A percentile compares a stretch with the other conserved stretches of the same genome.
These are phyloP conservation scores for Notolepis coatsorum DNA, from an alignment of 2,797 vertebrate genomes.

Conservation along the genomic window DNA sequence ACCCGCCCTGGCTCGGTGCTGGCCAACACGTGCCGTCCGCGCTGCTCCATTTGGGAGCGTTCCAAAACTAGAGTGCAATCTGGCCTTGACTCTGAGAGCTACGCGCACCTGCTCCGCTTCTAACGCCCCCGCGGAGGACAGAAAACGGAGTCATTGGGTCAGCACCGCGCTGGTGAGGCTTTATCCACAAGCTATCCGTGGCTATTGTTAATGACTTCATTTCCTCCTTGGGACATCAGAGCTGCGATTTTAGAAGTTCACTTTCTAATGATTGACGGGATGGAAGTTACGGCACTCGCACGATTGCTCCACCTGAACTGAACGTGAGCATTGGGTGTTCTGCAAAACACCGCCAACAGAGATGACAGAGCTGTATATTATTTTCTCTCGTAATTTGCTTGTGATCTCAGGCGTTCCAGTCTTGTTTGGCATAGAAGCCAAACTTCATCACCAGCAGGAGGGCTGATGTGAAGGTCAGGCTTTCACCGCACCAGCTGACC, in stretches of 20 bases:
- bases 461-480: conserved; percentile 61
- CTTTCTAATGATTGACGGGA: conserved; percentile 8
- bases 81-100: conserved; percentile 38
- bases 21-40: conserved; percentile 38
- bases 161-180: conserved; percentile 1
- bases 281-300: too few relatives aligned
- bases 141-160: conserved; percentile 36
- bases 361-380: conserved; percentile 15
- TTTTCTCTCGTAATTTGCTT: conserved; percentile 35
- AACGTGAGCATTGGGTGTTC: neutral
- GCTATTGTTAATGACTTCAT: conserved; percentile 30
- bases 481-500: conserved; percentile 59
- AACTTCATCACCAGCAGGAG: conserved; percentile 55
- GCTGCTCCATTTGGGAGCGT: conserved; percentile 29
- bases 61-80: conserved; percentile 56
- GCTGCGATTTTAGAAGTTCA: conserved; percentile 4
- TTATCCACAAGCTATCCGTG: conserved; percentile 19
- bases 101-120: conserved; percentile 50
- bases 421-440: conserved; percentile 59
- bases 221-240: conserved; percentile 20
- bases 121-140: conserved; percentile 34
- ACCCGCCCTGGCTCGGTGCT: neutral
- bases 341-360: neutral
- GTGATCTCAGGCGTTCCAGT: conserved; percentile 63
- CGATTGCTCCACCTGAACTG: conserved; percentile 22